Evolutionary conservation across 1,140 invertebrate species (phyloP), one percentile per base, ranked within the genome.

Genomic region (Drosophila orosa): DNA sequence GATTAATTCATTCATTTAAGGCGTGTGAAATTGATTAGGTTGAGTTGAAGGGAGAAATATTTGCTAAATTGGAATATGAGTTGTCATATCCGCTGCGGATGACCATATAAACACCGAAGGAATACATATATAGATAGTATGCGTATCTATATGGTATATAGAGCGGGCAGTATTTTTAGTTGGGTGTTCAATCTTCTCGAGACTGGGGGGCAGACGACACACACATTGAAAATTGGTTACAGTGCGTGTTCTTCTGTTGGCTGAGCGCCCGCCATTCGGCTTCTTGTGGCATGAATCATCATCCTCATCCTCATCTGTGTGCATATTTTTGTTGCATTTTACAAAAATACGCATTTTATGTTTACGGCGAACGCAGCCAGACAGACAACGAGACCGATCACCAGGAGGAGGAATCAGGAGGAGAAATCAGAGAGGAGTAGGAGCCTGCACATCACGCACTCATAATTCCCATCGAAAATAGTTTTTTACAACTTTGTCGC

Each of bases 301-400:
- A 61, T 17, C 50, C 15, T 59, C 37, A 45, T 47, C 47, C 55
- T 47, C 17, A 33, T 17, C 45, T 17, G 33, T 9, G 3, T 19
- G 48, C 47, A 50, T 50, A 50, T 31, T 31, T 33, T 74, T 76
- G 80, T 77, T 84, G 86, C 79, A 87, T 74, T 89, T 89, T 87
- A 75, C 78, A 83, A 84, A 90, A 90, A 90, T 90, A 90, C 76
- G 72, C 67, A 84, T 90, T 90, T 90, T 80, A 89, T 90, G 87
- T 90, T 90, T 90, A 90, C 87, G 87, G 74, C 80, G 57, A 10
- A 50, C 47, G 47, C 47, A 22, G 61, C 22, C 56, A 77, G 58
- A 78, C 56, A 60, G 40, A 54, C 47, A 35, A 54, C 50, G 31
- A 54, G 50, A 35, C 50, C 50, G 29, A 33, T 3, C 17, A 31